These are phyloP conservation scores for Myotis pilosus DNA, from an alignment of 2,797 vertebrate genomes.

Conservation along the genomic window DNA sequence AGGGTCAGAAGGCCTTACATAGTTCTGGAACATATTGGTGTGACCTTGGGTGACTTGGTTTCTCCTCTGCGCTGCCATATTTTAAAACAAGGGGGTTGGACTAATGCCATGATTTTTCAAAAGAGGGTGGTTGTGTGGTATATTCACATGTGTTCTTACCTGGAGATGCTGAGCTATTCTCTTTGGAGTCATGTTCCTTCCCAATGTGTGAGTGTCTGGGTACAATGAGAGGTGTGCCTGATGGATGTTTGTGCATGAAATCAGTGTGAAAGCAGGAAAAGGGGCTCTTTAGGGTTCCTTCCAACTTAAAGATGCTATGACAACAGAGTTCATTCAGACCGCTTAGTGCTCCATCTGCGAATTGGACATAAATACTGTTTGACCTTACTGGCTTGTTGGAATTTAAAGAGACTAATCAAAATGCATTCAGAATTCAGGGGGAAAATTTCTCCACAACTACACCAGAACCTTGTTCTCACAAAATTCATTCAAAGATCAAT, in stretches of 20 bases:
- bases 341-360: neutral
- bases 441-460: neutral
- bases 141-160: neutral
- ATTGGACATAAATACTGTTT: neutral
- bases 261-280: neutral
- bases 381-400: neutral
- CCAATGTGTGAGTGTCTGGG: neutral
- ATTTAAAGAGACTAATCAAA: constrained; percentile 31
- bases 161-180: neutral
- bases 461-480: neutral
- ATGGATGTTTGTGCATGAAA: neutral
- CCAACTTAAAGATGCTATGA: neutral
- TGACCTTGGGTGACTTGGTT: neutral
- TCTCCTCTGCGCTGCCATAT: neutral
- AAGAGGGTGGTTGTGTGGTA: neutral
- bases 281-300: neutral
- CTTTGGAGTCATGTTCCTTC: neutral
- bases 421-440: neutral
- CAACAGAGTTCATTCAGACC: neutral
- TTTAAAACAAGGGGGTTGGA: neutral
- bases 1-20: neutral
- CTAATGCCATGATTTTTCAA: neutral
- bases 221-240: neutral
- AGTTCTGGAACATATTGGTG: neutral
- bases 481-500: neutral